A percentile compares a stretch with the other conserved stretches of the same genome.
Conservation (phyloP, 2,797 vertebrate species). For the Oryzias dopingdopingensis region DNA sequence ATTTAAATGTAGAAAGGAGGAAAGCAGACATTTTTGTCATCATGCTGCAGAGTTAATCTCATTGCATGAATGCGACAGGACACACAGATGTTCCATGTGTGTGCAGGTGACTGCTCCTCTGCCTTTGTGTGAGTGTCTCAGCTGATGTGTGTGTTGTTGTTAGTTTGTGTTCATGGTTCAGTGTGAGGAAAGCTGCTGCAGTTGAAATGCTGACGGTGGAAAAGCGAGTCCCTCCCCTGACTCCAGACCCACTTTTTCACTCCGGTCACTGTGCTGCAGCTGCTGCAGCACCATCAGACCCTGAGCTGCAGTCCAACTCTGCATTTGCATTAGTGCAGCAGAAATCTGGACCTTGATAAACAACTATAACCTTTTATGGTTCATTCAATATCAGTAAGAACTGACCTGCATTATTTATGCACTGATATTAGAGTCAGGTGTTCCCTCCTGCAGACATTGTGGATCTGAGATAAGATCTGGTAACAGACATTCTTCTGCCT, state of each 20-base stretch:
- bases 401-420: too few species aligned
- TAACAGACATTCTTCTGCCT: too few species aligned
- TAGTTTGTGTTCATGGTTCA: neutral
- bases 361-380: too few species aligned
- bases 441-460: too few species aligned
- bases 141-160: neutral
- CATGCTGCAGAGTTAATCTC: too few species aligned
- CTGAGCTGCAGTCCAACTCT: constrained; percentile 12
- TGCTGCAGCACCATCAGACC: neutral
- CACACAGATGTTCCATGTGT: neutral
- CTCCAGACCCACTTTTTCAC: constrained; percentile 21
- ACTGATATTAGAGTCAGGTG: too few species aligned
- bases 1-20: too few species aligned
- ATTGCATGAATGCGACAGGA: neutral
- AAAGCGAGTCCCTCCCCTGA: constrained; percentile 15
- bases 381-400: too few species aligned
- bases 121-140: neutral
- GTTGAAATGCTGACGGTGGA: constrained; percentile 25
- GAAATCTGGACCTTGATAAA: too few species aligned
- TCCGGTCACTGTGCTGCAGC: constrained; percentile 26
- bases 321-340: constrained; percentile 23
- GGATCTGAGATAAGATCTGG: too few species aligned
- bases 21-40: too few species aligned
- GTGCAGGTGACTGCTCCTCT: neutral
- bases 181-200: constrained; percentile 14